Evolutionary conservation across 2,113 vertebrate species (phyloP).

Genomic region (Callocephalon fimbriatum): DNA sequence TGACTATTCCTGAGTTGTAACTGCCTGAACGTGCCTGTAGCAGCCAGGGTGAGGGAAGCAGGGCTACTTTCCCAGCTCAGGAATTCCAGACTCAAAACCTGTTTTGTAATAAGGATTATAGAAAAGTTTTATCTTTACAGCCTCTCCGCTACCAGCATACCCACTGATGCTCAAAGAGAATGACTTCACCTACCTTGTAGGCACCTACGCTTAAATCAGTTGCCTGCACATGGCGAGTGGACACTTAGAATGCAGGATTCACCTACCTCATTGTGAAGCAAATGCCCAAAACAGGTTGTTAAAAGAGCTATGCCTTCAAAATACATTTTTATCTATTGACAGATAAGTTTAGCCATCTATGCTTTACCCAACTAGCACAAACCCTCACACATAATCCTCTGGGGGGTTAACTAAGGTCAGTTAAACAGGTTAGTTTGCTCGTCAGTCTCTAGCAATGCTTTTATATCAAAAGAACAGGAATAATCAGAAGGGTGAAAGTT

Average conservation of each 20-base stretch:
- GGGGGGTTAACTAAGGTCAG: background rate
- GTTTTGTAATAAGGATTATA: background rate
- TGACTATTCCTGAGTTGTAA: fast-evolving
- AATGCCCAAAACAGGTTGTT: background rate
- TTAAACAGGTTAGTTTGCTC: background rate
- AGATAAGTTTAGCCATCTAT: background rate
- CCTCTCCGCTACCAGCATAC: background rate
- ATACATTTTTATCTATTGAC: background rate
- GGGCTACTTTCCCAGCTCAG: background rate
- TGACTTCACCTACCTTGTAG: fast-evolving
- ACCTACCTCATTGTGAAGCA: background rate
- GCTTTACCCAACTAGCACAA: background rate
- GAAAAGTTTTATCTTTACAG: background rate
- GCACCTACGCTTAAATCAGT: background rate
- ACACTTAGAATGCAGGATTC: background rate
- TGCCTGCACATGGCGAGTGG: fast-evolving
- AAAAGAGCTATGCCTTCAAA: background rate
- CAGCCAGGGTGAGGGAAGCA: background rate
- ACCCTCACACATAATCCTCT: too few species aligned
- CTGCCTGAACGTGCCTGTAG: background rate
- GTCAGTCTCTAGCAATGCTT: background rate
- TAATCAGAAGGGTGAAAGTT: background rate
- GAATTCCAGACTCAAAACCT: background rate
- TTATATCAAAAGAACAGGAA: background rate
- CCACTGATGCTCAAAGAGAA: background rate